Evolutionary conservation across 2,888 invertebrate species (phyloP).

Genomic region (Drosophila macrothrix): DNA sequence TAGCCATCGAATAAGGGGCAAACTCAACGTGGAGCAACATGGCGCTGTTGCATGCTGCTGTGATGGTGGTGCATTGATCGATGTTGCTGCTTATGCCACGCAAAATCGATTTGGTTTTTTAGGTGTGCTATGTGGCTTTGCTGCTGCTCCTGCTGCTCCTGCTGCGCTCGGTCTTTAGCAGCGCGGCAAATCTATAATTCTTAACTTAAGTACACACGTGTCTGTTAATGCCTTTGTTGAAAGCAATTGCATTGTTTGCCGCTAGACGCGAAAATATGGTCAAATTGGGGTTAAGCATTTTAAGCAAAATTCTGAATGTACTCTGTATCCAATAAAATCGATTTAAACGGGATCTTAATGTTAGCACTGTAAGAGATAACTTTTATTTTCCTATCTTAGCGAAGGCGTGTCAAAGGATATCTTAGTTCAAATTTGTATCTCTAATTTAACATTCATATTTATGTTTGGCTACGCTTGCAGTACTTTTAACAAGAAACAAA

Average conservation of each 20-base stretch:
- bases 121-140: neutral
- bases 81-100: neutral
- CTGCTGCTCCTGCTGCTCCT: neutral
- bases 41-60: conserved; percentile 1
- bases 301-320: neutral
- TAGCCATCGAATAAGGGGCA: conserved; percentile 37
- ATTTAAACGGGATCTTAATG: neutral
- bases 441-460: neutral
- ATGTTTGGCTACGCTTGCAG: neutral
- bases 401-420: neutral
- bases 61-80: conserved; percentile 22
- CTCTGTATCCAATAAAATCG: neutral
- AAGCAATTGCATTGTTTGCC: neutral
- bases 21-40: neutral
- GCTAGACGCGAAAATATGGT: neutral
- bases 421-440: neutral
- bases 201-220: neutral
- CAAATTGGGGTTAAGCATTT: neutral
- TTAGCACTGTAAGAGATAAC: neutral
- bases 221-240: neutral
- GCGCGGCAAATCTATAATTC: neutral
- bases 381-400: neutral
- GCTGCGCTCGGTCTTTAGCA: neutral
- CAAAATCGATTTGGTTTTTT: conserved; percentile 2
- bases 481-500: neutral